Evolutionary conservation across 2,113 vertebrate genomes (phyloP).

Genomic region (Garra rufa): DNA sequence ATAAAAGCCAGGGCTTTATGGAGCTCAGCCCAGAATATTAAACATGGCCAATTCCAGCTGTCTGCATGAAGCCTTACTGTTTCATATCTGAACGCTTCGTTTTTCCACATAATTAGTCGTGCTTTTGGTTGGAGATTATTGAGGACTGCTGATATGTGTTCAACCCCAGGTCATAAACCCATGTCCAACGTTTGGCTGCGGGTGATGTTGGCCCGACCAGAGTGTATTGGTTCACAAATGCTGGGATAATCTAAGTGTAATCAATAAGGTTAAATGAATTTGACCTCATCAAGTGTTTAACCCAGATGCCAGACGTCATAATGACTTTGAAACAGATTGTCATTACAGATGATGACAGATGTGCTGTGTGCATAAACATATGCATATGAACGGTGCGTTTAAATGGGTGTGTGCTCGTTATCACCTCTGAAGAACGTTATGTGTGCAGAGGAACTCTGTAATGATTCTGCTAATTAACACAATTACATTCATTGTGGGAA

Average conservation of each 20-base stretch:
- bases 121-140: conserved; percentile 13
- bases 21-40: conserved; percentile 36
- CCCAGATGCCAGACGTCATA: conserved; percentile 1
- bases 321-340: conserved; percentile 38
- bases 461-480: conserved; percentile 28
- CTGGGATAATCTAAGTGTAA: conserved; percentile 6
- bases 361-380: background rate
- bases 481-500: conserved; percentile 28
- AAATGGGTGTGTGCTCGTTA: background rate
- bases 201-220: background rate
- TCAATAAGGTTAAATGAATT: conserved; percentile 30
- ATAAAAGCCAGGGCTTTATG: conserved; percentile 24
- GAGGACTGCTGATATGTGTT: background rate
- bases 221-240: background rate
- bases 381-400: background rate
- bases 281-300: background rate
- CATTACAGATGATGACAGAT: conserved; percentile 7
- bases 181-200: background rate
- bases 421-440: background rate
- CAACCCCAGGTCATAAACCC: conserved; percentile 8
- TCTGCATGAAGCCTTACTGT: background rate
- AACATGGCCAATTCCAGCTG: conserved; percentile 23
- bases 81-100: background rate
- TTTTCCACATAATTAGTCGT: conserved; percentile 1
- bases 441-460: conserved; percentile 24